Percentiles rank a stretch among this genome's conserved stretches.
Evolutionary conservation across 2,888 invertebrate genomes (phyloP).

Genomic region (Philhelius pedissequus): DNA sequence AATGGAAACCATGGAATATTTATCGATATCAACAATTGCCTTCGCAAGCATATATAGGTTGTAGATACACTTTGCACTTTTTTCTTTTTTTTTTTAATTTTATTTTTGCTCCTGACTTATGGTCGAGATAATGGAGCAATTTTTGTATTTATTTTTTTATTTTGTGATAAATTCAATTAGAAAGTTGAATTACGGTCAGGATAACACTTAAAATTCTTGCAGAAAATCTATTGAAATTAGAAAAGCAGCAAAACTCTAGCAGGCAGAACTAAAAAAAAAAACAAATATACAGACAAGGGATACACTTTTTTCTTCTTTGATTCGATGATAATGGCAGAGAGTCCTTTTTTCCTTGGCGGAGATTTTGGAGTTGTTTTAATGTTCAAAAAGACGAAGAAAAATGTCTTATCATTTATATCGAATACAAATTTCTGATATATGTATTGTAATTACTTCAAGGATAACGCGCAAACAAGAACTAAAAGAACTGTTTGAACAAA

Average conservation of each 20-base stretch:
- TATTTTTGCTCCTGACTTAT: background rate
- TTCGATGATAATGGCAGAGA: slow-evolving; percentile 27
- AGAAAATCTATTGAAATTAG: background rate
- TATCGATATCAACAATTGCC: slow-evolving; percentile 58
- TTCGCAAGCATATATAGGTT: slow-evolving; percentile 18
- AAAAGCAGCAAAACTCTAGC: background rate
- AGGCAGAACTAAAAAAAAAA: background rate
- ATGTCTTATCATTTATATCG: background rate
- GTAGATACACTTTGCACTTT: slow-evolving; percentile 39
- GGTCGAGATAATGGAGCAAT: background rate
- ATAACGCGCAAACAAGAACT: slow-evolving; percentile 33
- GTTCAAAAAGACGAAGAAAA: background rate
- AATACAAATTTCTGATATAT: background rate
- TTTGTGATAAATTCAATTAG: background rate
- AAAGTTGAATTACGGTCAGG: background rate
- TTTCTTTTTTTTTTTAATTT: background rate
- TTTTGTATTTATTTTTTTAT: background rate
- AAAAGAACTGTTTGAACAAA: slow-evolving; percentile 14
- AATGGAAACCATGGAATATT: slow-evolving; percentile 45
- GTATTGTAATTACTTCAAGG: slow-evolving; percentile 42
- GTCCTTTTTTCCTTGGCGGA: slow-evolving; percentile 1
- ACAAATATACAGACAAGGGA: slow-evolving; percentile 37
- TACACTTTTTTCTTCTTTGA: slow-evolving; percentile 52
- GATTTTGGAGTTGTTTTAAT: background rate
- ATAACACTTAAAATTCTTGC: background rate